phyloP scores from a whole-genome alignment of 2,888 invertebrate genomes.

The Sinohyriopsis cumingii region DNA sequence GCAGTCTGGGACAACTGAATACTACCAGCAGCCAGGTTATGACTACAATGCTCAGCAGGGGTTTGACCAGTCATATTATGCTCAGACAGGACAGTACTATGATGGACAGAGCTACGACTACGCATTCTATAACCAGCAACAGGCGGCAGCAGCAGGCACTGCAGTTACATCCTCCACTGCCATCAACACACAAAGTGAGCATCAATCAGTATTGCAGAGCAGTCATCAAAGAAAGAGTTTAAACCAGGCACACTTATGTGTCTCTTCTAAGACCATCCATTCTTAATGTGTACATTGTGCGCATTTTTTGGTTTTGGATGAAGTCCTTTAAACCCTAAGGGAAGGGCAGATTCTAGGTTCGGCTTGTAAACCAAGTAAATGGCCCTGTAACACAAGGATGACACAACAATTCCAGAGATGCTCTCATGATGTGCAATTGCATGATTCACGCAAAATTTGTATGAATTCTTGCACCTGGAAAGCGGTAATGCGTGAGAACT shows the following conservation, averaged over 20 bases:
- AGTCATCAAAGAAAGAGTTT: background rate
- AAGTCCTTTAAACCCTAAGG: no score
- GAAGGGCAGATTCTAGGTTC: no score
- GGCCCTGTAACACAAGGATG: no score
- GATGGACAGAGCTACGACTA: conserved; percentile 41
- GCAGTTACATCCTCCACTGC: conserved; percentile 20
- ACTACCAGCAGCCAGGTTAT: conserved; percentile 33
- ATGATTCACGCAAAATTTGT: no score
- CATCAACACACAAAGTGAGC: conserved; percentile 13
- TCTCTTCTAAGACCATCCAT: no score
- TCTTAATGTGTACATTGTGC: no score
- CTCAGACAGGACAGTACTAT: conserved; percentile 41
- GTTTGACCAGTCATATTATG: conserved; percentile 40
- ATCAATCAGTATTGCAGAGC: background rate
- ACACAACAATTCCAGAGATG: no score
- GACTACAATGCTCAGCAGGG: conserved; percentile 30
- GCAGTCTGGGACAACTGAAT: conserved; percentile 20
- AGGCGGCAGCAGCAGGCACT: conserved; percentile 7
- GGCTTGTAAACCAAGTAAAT: no score
- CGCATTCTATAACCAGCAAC: conserved; percentile 40
- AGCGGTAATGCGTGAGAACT: no score
- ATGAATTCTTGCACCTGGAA: no score
- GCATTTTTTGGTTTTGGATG: no score
- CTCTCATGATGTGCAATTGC: no score
- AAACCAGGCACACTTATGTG: background rate